Conservation (phyloP, 2,888 invertebrate genomes). For the Perdita meconis region DNA sequence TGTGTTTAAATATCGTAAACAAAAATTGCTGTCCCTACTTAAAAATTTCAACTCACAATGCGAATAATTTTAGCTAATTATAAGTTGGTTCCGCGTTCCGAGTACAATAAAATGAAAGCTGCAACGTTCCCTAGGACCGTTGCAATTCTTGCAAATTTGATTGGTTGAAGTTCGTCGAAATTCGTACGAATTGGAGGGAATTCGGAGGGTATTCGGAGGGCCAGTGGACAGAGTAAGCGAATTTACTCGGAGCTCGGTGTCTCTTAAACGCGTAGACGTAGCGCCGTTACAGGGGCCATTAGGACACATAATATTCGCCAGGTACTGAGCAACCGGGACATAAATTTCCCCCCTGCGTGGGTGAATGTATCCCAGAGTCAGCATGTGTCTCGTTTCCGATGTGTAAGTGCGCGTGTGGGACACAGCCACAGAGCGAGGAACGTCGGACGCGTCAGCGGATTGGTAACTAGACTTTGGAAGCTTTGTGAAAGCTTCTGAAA, state of each 20-base stretch:
- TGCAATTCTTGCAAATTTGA: conserved; percentile 22
- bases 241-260: conserved; percentile 21
- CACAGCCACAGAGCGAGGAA: too few species aligned
- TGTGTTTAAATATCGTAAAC: too few species aligned
- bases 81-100: neutral
- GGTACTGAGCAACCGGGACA: conserved; percentile 31
- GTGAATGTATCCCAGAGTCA: conserved; percentile 29
- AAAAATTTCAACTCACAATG: too few species aligned
- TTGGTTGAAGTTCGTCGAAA: too few species aligned
- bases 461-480: conserved; percentile 29
- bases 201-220: too few species aligned
- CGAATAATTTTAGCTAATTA: too few species aligned
- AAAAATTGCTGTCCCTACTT: too few species aligned
- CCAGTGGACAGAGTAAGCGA: conserved; percentile 20
- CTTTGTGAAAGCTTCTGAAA: conserved; percentile 14
- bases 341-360: conserved; percentile 34
- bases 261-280: conserved; percentile 23
- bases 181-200: too few species aligned
- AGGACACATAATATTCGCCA: conserved; percentile 43
- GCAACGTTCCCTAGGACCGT: neutral
- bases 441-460: conserved; percentile 34
- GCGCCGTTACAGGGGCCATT: conserved; percentile 36
- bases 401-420: conserved; percentile 3
- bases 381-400: conserved; percentile 20
- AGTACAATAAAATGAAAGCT: conserved; percentile 12